These are phyloP conservation scores for Salticus scenicus DNA, from an alignment of 2,888 invertebrate species.

Conservation along the genomic window DNA sequence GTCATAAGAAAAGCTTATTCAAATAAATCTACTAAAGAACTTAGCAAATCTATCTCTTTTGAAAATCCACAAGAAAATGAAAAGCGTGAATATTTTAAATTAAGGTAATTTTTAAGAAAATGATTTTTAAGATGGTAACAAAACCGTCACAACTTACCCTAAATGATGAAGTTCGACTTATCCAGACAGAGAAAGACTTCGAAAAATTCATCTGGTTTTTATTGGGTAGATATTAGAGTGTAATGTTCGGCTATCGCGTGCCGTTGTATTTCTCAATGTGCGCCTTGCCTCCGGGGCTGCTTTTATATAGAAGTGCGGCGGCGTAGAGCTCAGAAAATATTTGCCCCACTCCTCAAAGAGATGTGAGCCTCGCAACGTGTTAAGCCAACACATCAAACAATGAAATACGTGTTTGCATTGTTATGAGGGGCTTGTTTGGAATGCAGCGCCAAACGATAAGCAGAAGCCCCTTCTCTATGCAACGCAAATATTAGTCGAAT, in stretches of 20 bases:
- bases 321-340: conserved; percentile 59
- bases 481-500: conserved; percentile 65
- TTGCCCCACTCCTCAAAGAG: conserved; percentile 63
- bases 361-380: conserved; percentile 45
- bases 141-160: background rate
- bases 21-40: too few relatives aligned
- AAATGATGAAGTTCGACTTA: background rate
- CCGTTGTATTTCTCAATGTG: conserved; percentile 28
- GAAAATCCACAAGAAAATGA: too few relatives aligned
- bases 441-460: conserved; percentile 63
- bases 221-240: conserved; percentile 3
- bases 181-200: background rate
- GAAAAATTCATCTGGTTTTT: background rate
- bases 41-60: too few relatives aligned
- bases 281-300: conserved; percentile 35
- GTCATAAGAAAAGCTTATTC: too few relatives aligned
- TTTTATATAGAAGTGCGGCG: conserved; percentile 55
- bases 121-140: too few relatives aligned
- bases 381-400: conserved; percentile 66
- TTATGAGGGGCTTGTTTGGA: conserved; percentile 65
- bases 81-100: too few relatives aligned
- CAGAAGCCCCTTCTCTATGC: conserved; percentile 30
- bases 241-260: background rate
- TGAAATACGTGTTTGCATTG: conserved; percentile 70
- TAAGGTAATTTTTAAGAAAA: too few relatives aligned